These are phyloP conservation scores for Epistrophe grossulariae DNA, from an alignment of 2,888 invertebrate genomes.

Conservation along the genomic window DNA sequence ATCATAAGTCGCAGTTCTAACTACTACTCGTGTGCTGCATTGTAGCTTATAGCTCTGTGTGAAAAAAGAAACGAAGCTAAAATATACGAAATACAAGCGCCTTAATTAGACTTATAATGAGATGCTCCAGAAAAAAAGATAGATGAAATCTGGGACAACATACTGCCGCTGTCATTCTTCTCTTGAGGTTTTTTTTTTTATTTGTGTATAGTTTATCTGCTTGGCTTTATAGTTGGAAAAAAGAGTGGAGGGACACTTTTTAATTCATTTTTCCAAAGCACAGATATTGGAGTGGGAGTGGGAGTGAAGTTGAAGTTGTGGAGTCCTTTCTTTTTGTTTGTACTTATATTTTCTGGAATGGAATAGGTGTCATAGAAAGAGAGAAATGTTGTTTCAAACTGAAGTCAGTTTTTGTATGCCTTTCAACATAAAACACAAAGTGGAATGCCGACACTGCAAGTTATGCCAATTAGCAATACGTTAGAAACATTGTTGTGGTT, in stretches of 20 bases:
- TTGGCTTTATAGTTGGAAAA: slow-evolving; percentile 21
- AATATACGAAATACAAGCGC: slow-evolving; percentile 60
- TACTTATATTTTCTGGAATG: slow-evolving; percentile 1
- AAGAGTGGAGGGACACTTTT: slow-evolving; percentile 18
- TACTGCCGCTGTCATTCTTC: slow-evolving; percentile 66
- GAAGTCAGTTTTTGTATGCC: background rate
- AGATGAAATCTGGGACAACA: slow-evolving; percentile 62
- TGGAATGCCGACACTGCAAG: background rate
- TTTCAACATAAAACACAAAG: slow-evolving; percentile 10
- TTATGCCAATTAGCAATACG: slow-evolving; percentile 11
- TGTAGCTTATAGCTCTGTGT: background rate
- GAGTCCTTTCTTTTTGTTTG: slow-evolving; percentile 3
- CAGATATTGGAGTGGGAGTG: slow-evolving; percentile 16
- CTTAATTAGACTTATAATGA: slow-evolving; percentile 72
- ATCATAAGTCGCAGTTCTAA: slow-evolving; percentile 40
- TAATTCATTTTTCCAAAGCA: slow-evolving; percentile 32
- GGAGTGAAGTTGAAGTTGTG: background rate
- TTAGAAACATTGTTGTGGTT: background rate
- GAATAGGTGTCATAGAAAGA: slow-evolving; percentile 23
- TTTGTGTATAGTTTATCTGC: slow-evolving; percentile 9
- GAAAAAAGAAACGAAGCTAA: slow-evolving; percentile 42
- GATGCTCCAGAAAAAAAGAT: slow-evolving; percentile 65
- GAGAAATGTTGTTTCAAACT: slow-evolving; percentile 13
- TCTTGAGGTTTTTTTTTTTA: slow-evolving; percentile 8
- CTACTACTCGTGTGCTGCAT: slow-evolving; percentile 2